phyloP scores from a whole-genome alignment of 53 echinoderm and acorn worm genomes.

The Zoroaster sp. region DNA sequence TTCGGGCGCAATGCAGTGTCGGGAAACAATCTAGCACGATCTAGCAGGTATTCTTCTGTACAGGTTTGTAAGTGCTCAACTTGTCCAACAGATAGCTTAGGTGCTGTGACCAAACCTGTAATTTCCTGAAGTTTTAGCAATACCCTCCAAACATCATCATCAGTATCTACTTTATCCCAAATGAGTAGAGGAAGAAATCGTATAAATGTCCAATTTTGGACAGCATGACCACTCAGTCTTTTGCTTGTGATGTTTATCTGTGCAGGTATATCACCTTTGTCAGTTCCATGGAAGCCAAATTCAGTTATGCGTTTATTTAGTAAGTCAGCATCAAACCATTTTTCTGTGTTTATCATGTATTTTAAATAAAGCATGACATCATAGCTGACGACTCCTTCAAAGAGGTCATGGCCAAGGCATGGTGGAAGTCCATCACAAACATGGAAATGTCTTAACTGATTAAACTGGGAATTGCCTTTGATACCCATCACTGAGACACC shows the following conservation, averaged over 20 bases:
- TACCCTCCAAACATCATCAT: slow-evolving; percentile 45
- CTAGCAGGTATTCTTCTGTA: slow-evolving; percentile 49
- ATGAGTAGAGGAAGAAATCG: slow-evolving; percentile 53
- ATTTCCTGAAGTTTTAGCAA: slow-evolving; percentile 45
- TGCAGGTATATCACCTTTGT: slow-evolving; percentile 25
- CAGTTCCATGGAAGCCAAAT: slow-evolving; percentile 15
- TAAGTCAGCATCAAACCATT: slow-evolving; percentile 30
- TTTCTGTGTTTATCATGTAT: slow-evolving; percentile 39
- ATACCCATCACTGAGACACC: background rate
- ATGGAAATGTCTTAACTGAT: slow-evolving; percentile 27
- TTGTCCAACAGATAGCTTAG: slow-evolving; percentile 36
- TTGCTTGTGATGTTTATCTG: background rate
- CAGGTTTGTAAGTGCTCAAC: slow-evolving; percentile 21
- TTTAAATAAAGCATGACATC: slow-evolving; percentile 40
- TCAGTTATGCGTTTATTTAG: slow-evolving; percentile 30
- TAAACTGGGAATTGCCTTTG: slow-evolving; percentile 17
- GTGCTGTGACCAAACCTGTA: slow-evolving; percentile 53
- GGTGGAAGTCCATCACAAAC: slow-evolving; percentile 51
- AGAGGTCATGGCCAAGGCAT: slow-evolving; percentile 56
- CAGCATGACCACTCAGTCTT: slow-evolving; percentile 48
- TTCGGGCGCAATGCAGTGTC: slow-evolving; percentile 50
- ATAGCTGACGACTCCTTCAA: slow-evolving; percentile 51
- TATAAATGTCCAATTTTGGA: slow-evolving; percentile 66
- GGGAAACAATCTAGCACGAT: slow-evolving; percentile 41
- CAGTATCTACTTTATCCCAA: slow-evolving; percentile 38